These are phyloP conservation scores for Arizona elegans DNA, from an alignment of 2,113 vertebrate species.

Conservation along the genomic window DNA sequence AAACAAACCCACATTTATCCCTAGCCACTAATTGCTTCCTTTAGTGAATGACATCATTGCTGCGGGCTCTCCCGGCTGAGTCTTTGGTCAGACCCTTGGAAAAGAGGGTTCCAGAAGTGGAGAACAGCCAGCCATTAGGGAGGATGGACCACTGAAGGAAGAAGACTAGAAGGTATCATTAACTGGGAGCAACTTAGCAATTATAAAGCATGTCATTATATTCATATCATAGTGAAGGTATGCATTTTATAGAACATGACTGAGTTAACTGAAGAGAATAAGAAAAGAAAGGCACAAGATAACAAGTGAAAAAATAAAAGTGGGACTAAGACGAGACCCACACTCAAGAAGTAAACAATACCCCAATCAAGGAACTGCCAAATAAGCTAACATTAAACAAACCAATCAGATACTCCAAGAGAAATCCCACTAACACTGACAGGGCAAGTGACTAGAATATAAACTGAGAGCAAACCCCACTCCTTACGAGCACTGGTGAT, in stretches of 20 bases:
- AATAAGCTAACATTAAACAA: neutral
- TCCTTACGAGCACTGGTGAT: neutral
- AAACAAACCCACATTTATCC: constrained; percentile 9
- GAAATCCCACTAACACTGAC: neutral
- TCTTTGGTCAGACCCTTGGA: neutral
- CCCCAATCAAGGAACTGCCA: neutral
- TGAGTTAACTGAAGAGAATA: neutral
- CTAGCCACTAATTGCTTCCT: constrained; percentile 12
- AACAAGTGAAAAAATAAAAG: neutral
- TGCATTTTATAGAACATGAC: neutral
- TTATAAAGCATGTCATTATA: neutral
- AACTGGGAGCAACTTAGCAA: neutral
- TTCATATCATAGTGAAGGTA: neutral
- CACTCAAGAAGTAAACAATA: neutral
- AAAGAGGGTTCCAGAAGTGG: neutral
- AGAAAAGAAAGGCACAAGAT: neutral
- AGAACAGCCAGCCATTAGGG: constrained; percentile 1
- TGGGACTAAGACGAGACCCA: neutral
- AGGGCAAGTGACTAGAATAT: neutral
- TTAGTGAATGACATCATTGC: constrained; percentile 4
- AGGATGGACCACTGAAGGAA: neutral
- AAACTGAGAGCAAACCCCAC: neutral
- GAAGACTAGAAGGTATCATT: neutral
- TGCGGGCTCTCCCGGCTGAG: neutral
- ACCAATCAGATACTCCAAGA: neutral